These are phyloP conservation scores for Catharus bicknelli DNA, from an alignment of 2,113 vertebrate species.

Conservation along the genomic window DNA sequence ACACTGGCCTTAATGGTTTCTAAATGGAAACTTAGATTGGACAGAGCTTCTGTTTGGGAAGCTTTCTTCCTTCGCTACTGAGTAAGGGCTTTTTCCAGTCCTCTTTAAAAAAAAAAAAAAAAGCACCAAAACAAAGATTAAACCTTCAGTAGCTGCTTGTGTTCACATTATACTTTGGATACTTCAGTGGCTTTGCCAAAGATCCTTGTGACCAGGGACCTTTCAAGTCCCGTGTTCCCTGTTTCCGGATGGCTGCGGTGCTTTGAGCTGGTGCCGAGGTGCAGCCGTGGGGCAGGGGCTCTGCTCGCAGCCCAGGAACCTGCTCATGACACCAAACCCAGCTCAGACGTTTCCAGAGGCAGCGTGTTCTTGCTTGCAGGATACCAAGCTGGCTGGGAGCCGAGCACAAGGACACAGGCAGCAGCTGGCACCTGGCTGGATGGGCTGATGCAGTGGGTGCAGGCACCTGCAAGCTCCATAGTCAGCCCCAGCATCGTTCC, in stretches of 20 bases:
- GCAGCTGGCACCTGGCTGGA: not conserved
- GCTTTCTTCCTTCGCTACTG: not conserved
- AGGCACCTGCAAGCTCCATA: not conserved
- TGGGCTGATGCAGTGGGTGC: rapidly evolving
- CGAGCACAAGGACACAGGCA: rapidly evolving
- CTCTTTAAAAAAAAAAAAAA: not conserved
- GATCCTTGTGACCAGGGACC: not conserved
- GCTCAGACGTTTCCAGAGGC: not conserved
- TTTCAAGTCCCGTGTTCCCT: not conserved
- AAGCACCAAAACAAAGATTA: not conserved
- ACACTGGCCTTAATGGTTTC: constrained; percentile 34
- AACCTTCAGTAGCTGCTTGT: constrained; percentile 5
- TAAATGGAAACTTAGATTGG: constrained; percentile 41
- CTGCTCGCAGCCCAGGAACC: rapidly evolving
- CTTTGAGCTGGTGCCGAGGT: not conserved
- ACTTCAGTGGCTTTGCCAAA: not conserved
- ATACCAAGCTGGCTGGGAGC: not conserved
- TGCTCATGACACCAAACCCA: rapidly evolving
- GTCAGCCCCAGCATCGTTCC: rapidly evolving
- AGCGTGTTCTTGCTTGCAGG: not conserved
- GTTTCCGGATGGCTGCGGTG: not conserved
- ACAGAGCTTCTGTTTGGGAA: constrained; percentile 34
- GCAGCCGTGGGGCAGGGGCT: not conserved
- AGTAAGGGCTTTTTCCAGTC: constrained; percentile 22
- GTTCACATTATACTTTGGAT: not conserved